Evolutionary conservation across 2,113 vertebrate species (phyloP), one percentile per base, ranked within the genome.

Genomic region (Naja naja): DNA sequence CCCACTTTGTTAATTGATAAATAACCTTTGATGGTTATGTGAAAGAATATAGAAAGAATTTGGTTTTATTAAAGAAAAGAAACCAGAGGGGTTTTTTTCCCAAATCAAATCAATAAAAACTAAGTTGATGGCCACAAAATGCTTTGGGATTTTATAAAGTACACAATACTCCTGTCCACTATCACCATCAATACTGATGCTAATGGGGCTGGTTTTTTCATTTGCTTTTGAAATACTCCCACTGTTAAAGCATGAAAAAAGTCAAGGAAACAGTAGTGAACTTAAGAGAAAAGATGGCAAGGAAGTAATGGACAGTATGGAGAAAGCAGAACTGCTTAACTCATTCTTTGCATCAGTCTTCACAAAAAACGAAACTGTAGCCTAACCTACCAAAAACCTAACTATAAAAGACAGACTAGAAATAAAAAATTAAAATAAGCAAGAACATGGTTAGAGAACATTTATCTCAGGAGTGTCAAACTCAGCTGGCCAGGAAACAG

Each of bases 101-200:
- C 14, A 97, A 98, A 98, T 97, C 97, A 97, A 98, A 97, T 97
- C 97, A 97, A 96, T 97, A 96, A 97, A 97, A 97, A 96, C 95
- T 96, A 97, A 98, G 95, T 93, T 96, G 95, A 95, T 97, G 96
- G 97, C 96, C 54, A 95, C 93, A 94, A 97, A 97, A 92, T 94
- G 94, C 94, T 96, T 81, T n/a, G 95, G 93, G 97, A 96, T 97
- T 97, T 97, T 97, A 96, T 92, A 30, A 60, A 60, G 93, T 43
- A 97, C 23, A 93, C 27, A 95, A 94, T 91, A 25, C 53, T 95
- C 0, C 94, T 43, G 60, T 93, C 56, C 43, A 60, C 88, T 39
- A 45, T 54, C n/a, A 30, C 49, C 34, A 2, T 14, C 95, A 90
- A 95, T 95, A 93, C 95, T 96, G 94, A 97, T 97, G 95, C 91